Conservation (phyloP, 2,113 vertebrate species). For the Sigmodon hispidus region DNA sequence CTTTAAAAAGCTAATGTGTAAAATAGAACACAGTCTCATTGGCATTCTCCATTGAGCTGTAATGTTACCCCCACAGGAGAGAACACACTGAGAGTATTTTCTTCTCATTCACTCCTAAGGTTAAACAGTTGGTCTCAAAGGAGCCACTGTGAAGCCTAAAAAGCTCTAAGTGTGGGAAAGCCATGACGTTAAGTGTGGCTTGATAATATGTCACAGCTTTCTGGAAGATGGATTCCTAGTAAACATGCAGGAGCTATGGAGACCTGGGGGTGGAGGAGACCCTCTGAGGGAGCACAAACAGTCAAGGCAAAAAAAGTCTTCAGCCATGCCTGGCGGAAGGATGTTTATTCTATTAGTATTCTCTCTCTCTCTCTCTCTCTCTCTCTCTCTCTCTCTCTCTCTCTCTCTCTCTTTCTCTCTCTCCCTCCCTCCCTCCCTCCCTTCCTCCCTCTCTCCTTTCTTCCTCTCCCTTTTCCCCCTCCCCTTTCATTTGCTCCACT, state of each 20-base stretch:
- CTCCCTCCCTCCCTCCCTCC: neutral
- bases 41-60: neutral
- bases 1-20: neutral
- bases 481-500: neutral
- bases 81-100: neutral
- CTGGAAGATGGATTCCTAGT: neutral
- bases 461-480: neutral
- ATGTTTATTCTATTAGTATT: neutral
- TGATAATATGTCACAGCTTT: neutral
- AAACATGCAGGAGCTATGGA: neutral
- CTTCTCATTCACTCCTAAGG: neutral
- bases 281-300: neutral
- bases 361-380: neutral
- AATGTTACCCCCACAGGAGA: neutral
- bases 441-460: neutral
- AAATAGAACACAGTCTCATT: neutral
- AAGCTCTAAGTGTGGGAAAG: neutral
- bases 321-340: neutral
- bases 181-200: neutral
- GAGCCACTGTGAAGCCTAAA: neutral
- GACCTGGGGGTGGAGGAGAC: neutral
- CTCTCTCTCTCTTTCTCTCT: neutral
- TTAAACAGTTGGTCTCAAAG: neutral
- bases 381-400: rapidly evolving
- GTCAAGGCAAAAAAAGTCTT: neutral